Evolutionary conservation across 1,140 invertebrate species (phyloP).

Genomic region (Apis florea): DNA sequence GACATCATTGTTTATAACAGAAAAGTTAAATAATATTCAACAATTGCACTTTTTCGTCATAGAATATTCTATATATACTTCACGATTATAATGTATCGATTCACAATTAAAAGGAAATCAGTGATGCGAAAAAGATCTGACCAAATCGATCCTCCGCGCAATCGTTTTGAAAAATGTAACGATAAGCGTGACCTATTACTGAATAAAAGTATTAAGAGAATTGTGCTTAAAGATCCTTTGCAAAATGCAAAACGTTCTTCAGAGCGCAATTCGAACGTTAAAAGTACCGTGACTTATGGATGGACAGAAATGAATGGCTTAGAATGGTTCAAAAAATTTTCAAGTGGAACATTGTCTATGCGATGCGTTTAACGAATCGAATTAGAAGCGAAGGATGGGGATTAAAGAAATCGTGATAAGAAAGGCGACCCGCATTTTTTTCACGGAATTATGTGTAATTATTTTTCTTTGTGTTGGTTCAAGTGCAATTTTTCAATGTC

Average conservation of each 20-base stretch:
- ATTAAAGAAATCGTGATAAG: background rate
- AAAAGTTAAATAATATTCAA: too few species aligned
- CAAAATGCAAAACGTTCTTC: background rate
- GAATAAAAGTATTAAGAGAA: background rate
- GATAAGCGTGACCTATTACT: slow-evolving; percentile 19
- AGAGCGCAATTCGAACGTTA: too few species aligned
- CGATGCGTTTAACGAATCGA: background rate
- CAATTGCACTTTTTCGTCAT: too few species aligned
- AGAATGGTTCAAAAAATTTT: background rate
- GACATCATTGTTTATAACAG: too few species aligned
- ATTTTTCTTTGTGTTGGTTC: background rate
- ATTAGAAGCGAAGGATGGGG: background rate
- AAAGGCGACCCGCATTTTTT: background rate
- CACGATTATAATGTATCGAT: too few species aligned
- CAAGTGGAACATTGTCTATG: background rate
- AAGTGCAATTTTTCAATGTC: background rate
- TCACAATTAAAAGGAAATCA: background rate
- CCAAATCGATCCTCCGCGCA: slow-evolving; percentile 31
- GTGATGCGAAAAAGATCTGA: slow-evolving; percentile 36
- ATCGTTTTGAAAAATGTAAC: slow-evolving; percentile 13
- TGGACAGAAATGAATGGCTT: background rate
- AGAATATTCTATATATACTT: too few species aligned
- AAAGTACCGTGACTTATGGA: background rate
- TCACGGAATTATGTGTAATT: background rate
- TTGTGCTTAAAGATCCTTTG: background rate